Evolutionary conservation across 2,797 vertebrate genomes (phyloP).

Genomic region (Staurois parvus): DNA sequence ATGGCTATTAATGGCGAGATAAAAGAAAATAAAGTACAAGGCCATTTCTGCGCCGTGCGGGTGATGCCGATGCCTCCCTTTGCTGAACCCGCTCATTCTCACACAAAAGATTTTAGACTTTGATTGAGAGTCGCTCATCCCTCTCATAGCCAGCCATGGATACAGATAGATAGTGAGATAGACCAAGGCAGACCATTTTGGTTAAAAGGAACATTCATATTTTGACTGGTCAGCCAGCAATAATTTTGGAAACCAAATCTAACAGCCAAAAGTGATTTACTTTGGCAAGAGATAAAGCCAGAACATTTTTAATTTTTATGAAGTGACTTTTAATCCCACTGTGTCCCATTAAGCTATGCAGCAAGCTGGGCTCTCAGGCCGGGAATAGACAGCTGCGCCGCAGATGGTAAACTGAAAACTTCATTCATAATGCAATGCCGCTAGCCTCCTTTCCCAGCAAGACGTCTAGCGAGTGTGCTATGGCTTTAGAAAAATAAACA

Average conservation of each 20-base stretch:
- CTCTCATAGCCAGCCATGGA: no score
- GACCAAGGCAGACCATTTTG: background rate
- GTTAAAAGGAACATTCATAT: background rate
- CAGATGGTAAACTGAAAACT: constrained; percentile 66
- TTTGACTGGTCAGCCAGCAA: background rate
- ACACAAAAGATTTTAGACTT: no score
- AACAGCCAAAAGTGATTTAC: constrained; percentile 20
- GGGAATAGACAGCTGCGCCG: constrained; percentile 65
- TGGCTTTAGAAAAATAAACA: constrained; percentile 75
- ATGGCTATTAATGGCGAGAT: no score
- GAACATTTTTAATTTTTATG: constrained; percentile 48
- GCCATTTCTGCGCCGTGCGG: no score
- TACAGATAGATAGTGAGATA: no score
- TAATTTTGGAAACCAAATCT: background rate
- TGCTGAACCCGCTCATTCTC: no score
- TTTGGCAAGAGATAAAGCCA: constrained; percentile 54
- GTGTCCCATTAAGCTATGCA: constrained; percentile 50
- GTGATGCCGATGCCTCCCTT: no score
- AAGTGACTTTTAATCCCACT: constrained; percentile 58
- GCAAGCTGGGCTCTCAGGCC: constrained; percentile 49
- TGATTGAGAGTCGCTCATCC: no score
- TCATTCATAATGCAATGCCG: constrained; percentile 32
- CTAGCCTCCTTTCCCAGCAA: background rate
- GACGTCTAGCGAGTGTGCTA: constrained; percentile 60
- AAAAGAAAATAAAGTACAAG: no score